Conservation (phyloP, 2,888 invertebrate genomes). For the Lumbricus terrestris region DNA sequence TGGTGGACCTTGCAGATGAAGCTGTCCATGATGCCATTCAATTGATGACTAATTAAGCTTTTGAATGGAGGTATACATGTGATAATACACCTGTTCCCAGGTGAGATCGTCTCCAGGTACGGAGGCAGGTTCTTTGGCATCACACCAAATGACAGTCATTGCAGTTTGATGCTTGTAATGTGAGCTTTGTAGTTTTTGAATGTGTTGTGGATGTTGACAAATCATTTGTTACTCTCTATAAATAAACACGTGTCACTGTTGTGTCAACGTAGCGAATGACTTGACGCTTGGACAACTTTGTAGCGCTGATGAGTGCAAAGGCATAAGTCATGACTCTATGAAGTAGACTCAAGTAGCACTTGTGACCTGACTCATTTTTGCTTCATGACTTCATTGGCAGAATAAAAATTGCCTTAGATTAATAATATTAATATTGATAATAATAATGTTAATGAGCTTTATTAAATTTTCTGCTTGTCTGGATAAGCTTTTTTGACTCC, state of each 20-base stretch:
- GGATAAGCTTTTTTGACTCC: no score
- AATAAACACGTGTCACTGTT: neutral
- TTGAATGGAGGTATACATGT: neutral
- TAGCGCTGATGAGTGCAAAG: neutral
- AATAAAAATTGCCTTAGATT: no score
- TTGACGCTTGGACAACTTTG: neutral
- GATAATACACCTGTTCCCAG: neutral
- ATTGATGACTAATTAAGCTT: neutral
- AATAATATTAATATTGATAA: no score
- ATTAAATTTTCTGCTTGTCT: no score
- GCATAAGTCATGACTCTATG: neutral
- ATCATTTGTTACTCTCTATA: neutral
- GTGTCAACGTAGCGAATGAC: neutral
- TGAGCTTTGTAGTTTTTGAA: no score
- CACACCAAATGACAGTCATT: neutral
- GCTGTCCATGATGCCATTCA: neutral
- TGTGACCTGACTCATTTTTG: neutral
- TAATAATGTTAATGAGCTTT: no score
- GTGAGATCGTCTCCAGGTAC: neutral
- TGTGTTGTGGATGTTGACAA: neutral
- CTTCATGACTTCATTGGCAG: neutral
- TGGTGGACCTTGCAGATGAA: neutral
- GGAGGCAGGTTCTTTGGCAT: neutral
- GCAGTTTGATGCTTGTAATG: neutral
- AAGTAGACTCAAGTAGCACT: no score